A percentile compares a stretch with the other conserved stretches of the same genome.
Conservation (phyloP, 2,888 invertebrate genomes). For the Noctua fimbriata region DNA sequence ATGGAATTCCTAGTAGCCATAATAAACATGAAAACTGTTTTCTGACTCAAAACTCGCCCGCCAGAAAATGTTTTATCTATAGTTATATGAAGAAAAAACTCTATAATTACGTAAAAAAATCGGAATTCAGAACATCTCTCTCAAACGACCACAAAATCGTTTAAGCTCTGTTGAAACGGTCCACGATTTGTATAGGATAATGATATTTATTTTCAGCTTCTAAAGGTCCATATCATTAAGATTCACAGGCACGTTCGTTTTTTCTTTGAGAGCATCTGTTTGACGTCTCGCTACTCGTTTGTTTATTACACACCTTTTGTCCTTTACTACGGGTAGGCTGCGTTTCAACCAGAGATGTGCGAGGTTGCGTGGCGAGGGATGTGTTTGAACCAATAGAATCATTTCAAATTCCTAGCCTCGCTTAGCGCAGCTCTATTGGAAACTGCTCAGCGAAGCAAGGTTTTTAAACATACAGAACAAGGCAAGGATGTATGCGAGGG, state of each 20-base stretch:
- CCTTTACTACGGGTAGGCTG: slow-evolving; percentile 18
- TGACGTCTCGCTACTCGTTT: slow-evolving; percentile 34
- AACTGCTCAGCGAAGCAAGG: no score
- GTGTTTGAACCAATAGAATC: no score
- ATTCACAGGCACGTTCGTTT: slow-evolving; percentile 51
- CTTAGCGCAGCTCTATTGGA: no score
- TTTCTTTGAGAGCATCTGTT: slow-evolving; percentile 41
- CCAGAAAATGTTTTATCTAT: slow-evolving; percentile 11
- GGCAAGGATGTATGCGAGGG: no score
- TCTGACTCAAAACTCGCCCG: neutral
- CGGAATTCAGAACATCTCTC: neutral
- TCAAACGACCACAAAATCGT: neutral
- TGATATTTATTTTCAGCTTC: slow-evolving; percentile 43
- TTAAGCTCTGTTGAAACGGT: slow-evolving; percentile 6
- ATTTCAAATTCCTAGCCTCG: no score
- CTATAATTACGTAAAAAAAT: neutral
- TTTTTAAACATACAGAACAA: no score
- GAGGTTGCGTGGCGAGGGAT: no score
- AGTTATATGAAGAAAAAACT: neutral
- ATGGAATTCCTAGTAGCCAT: slow-evolving; percentile 12
- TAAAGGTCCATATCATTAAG: slow-evolving; percentile 21
- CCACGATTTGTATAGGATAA: slow-evolving; percentile 25
- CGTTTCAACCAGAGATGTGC: no score
- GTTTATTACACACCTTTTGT: slow-evolving; percentile 46
- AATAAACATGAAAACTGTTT: slow-evolving; percentile 2